Base-by-base conservation (phyloP, 2,888 invertebrate genomes). In the Orchesellides sinensis region DNA sequence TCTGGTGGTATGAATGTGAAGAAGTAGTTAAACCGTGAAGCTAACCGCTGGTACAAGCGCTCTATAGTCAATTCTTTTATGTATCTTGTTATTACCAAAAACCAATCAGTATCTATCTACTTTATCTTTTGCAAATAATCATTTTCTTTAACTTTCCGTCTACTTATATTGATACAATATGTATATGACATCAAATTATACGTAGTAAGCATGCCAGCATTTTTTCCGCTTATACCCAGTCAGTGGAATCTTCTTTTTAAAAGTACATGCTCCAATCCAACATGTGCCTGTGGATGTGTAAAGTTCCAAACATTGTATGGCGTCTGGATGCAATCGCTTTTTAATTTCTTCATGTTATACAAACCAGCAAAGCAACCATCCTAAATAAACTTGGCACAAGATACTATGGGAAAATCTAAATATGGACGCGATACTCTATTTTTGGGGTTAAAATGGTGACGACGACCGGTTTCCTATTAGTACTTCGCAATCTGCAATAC, bases 351-450 rank as follows among this genome's bases (percentile, higher is more conserved):
- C 25, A 3, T 3, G 5, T 56, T 25, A 5, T 49, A 54, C 49
- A 78, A 69, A 78, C 69, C 69, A 78, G 65, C 19, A 54, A 49
- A 63, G 73, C 66, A 65, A 73, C 73, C 73, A 80, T 80, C 56
- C 66, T 47, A 80, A 80, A 80, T 73, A 82, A 84, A 78, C 77
- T 85, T 85, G 85, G 85, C 85, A 84, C 77, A 59, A 23, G 65
- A 73, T 61, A 69, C 75, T 61, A 81, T 54, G 29, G 54, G 68
- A 80, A 61, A 66, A 84, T 79, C 84, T 85, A 85, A 85, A 85
- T 85, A 85, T 85, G 85, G 85, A 84, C 80, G 84, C 32, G 74
- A 79, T 80, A 80, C 65, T 77, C 84, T 85, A 85, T 85, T 85
- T 85, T 84, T 83, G 80, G 80, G 72, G 84, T 59, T 82, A 73